phyloP scores from a whole-genome alignment of 2,888 invertebrate genomes.

The Hirtodrosophila duncani region DNA sequence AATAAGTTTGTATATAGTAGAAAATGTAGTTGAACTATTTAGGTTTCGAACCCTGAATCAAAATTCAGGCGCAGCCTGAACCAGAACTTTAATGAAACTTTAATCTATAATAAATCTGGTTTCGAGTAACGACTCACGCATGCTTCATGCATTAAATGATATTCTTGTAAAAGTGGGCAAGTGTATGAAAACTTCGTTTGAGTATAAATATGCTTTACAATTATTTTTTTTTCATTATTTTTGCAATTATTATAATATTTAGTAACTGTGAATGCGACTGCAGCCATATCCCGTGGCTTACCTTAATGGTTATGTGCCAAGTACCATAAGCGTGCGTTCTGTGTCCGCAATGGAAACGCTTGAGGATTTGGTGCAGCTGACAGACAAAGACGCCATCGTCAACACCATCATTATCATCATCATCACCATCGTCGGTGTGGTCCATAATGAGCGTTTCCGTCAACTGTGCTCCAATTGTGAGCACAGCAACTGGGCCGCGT shows the following conservation, averaged over 20 bases:
- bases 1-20: too few species aligned
- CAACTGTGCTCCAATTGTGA: slow-evolving; percentile 32
- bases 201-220: not conserved
- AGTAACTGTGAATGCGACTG: slow-evolving; percentile 8
- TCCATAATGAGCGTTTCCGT: slow-evolving; percentile 35
- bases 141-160: too few species aligned
- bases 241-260: slow-evolving; percentile 25
- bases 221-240: slow-evolving; percentile 10
- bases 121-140: too few species aligned
- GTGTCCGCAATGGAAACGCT: too few species aligned
- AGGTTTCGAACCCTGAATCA: too few species aligned
- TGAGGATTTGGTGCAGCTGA: slow-evolving; percentile 27
- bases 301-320: slow-evolving; percentile 48
- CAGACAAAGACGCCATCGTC: slow-evolving; percentile 34
- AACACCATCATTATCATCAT: not conserved
- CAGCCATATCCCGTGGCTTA: slow-evolving; percentile 17
- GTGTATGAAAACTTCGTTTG: too few species aligned
- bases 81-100: too few species aligned
- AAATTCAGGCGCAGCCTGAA: too few species aligned
- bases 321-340: too few species aligned
- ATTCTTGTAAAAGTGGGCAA: too few species aligned
- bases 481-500: slow-evolving; percentile 15
- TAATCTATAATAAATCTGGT: too few species aligned
- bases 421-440: slow-evolving; percentile 15
- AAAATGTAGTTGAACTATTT: too few species aligned